Percentiles rank a stretch among this genome's conserved stretches.
These are phyloP conservation scores for Microcebus murinus DNA, from an alignment of 2,113 vertebrate species.

Conservation along the genomic window DNA sequence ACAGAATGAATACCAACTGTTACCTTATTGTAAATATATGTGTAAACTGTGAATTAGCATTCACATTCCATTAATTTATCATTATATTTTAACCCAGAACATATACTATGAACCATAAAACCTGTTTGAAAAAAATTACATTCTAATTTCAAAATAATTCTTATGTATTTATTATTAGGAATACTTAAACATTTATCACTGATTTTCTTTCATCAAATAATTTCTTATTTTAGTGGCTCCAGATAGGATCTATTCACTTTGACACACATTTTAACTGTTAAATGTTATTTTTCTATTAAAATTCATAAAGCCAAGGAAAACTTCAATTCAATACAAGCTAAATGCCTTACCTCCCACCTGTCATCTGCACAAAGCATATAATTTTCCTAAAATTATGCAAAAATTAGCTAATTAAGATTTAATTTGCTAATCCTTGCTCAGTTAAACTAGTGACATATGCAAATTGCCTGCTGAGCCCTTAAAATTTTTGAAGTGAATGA, in stretches of 20 bases:
- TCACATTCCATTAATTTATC: neutral
- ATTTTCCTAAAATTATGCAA: constrained; percentile 82
- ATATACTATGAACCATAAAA: neutral
- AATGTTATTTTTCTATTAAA: constrained; percentile 77
- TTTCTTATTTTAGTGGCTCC: constrained; percentile 57
- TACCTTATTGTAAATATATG: neutral
- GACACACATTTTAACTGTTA: constrained; percentile 74
- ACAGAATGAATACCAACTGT: neutral
- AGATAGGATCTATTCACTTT: constrained; percentile 61
- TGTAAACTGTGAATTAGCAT: neutral
- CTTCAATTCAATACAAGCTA: constrained; percentile 74
- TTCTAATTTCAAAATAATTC: constrained; percentile 41
- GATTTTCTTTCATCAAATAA: constrained; percentile 61
- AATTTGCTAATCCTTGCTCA: constrained; percentile 78
- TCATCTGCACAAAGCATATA: constrained; percentile 78
- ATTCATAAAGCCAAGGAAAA: constrained; percentile 76
- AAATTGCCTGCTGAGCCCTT: constrained; percentile 80
- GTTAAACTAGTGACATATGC: constrained; percentile 83
- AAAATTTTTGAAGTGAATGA: constrained; percentile 76
- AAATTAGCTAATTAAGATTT: constrained; percentile 85
- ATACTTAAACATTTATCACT: neutral
- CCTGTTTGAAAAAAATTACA: neutral
- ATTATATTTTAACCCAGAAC: neutral
- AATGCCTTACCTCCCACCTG: constrained; percentile 74
- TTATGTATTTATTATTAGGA: neutral